These are phyloP conservation scores for Melanchra persicariae DNA, from an alignment of 2,888 invertebrate genomes.

Conservation along the genomic window DNA sequence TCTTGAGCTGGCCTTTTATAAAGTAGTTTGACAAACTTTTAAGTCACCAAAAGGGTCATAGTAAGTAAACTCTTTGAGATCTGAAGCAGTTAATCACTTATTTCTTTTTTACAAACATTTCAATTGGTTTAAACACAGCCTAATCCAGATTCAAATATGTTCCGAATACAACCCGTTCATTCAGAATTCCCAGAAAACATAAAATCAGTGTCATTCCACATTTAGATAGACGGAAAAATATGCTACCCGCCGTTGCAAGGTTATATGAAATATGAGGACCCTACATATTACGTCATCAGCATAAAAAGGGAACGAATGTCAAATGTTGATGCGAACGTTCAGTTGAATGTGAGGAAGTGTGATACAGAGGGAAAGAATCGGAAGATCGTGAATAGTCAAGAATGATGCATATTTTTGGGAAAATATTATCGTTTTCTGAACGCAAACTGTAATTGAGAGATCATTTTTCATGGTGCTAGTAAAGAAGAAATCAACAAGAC, in stretches of 20 bases:
- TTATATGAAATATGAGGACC: conserved; percentile 30
- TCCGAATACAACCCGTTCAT: background rate
- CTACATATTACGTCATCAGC: conserved; percentile 46
- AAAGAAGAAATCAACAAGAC: background rate
- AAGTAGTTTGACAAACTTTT: background rate
- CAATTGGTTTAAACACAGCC: background rate
- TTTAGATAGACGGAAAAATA: conserved; percentile 34
- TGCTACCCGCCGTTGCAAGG: conserved; percentile 22
- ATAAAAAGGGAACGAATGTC: conserved; percentile 51
- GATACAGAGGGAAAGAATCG: conserved; percentile 33
- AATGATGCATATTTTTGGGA: background rate
- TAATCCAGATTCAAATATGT: background rate
- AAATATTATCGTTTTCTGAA: background rate
- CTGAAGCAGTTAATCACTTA: background rate
- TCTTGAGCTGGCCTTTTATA: background rate
- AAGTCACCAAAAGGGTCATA: background rate
- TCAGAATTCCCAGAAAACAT: conserved; percentile 3
- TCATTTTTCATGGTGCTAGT: background rate
- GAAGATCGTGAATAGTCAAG: conserved; percentile 19
- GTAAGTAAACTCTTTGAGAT: background rate
- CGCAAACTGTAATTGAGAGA: background rate
- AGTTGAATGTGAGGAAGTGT: conserved; percentile 38
- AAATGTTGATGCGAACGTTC: conserved; percentile 53
- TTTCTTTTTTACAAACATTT: background rate
- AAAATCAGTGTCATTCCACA: conserved; percentile 22